Percentiles rank a stretch among this genome's conserved stretches.
Conservation (phyloP, 2,888 invertebrate species). For the Drosophila phalerata region DNA sequence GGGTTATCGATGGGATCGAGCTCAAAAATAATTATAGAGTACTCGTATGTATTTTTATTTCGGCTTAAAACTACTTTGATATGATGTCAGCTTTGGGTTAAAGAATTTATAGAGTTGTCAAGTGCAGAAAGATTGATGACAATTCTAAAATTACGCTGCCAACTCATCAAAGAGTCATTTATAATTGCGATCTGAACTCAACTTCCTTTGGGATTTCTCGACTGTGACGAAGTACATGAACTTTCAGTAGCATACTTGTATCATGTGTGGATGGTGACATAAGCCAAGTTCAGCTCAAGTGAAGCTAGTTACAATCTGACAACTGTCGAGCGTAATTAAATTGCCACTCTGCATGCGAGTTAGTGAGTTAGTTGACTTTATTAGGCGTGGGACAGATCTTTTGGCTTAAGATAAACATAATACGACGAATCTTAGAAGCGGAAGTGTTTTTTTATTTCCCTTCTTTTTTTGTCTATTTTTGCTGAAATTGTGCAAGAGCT, state of each 20-base stretch:
- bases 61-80: constrained; percentile 11
- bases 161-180: constrained; percentile 73
- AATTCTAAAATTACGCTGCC: constrained; percentile 56
- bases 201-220: constrained; percentile 73
- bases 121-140: constrained; percentile 67
- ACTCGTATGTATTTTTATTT: neutral
- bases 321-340: constrained; percentile 53
- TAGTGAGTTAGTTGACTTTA: constrained; percentile 59
- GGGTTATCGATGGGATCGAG: constrained; percentile 39
- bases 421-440: constrained; percentile 48
- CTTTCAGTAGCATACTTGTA: constrained; percentile 35
- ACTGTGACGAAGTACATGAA: constrained; percentile 78
- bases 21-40: constrained; percentile 14
- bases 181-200: constrained; percentile 55
- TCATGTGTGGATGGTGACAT: constrained; percentile 67
- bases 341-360: constrained; percentile 50
- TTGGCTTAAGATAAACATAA: constrained; percentile 49
- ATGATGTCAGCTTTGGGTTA: constrained; percentile 47
- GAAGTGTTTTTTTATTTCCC: constrained; percentile 48
- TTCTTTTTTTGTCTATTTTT: constrained; percentile 28
- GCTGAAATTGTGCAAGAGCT: constrained; percentile 68
- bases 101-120: constrained; percentile 50
- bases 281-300: constrained; percentile 74
- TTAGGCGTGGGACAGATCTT: constrained; percentile 75
- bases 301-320: constrained; percentile 43